Conservation (phyloP, 2,888 invertebrate species). For the Luperina nickerlii region DNA sequence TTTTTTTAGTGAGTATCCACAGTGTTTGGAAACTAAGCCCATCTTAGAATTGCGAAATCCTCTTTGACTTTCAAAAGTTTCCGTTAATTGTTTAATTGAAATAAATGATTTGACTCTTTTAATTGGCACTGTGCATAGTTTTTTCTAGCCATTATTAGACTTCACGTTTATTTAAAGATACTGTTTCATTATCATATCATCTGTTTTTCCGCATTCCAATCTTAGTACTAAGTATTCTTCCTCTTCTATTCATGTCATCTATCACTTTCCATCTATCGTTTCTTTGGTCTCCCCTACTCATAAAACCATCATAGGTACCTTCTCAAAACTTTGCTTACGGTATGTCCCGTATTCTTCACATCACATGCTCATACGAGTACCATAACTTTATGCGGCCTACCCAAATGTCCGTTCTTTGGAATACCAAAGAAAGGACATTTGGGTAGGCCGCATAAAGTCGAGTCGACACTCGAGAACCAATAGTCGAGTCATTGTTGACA, state of each 20-base stretch:
- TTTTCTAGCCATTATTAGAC: not conserved
- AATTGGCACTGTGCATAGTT: not conserved
- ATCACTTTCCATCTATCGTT: not conserved
- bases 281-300: not conserved
- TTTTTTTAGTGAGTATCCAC: not conserved
- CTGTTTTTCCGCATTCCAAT: not conserved
- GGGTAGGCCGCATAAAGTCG: too few relatives aligned
- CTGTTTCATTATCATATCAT: not conserved
- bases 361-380: not conserved
- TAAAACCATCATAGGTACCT: not conserved
- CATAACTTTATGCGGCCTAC: too few relatives aligned
- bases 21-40: not conserved
- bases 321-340: not conserved
- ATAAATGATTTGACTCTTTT: not conserved
- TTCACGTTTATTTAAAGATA: not conserved
- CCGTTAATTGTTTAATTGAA: not conserved
- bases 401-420: not conserved
- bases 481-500: too few relatives aligned
- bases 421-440: too few relatives aligned
- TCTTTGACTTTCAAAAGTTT: conserved; percentile 6
- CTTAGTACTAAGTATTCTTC: not conserved
- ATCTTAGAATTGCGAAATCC: not conserved
- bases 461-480: too few relatives aligned
- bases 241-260: not conserved
- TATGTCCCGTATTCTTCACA: not conserved